These are phyloP conservation scores for Drosophila mettleri DNA, from an alignment of 2,888 invertebrate genomes.

Conservation along the genomic window DNA sequence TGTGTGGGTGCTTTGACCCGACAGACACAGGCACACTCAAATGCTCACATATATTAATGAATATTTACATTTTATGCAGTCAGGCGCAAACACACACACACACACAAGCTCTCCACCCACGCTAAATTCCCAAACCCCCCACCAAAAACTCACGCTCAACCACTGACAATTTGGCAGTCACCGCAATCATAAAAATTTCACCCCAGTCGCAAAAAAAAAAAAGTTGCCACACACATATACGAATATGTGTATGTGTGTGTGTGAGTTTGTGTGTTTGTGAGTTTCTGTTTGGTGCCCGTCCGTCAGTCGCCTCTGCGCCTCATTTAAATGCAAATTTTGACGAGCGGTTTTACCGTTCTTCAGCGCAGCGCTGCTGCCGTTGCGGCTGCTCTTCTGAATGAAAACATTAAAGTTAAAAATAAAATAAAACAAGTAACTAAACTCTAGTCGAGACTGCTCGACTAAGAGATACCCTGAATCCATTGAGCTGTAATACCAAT, in stretches of 20 bases:
- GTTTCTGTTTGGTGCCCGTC: slow-evolving; percentile 51
- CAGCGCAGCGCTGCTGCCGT: slow-evolving; percentile 17
- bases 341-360: slow-evolving; percentile 76
- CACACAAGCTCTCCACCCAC: neutral
- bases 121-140: neutral
- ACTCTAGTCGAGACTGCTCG: too few species aligned
- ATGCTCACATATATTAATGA: slow-evolving; percentile 53
- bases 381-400: slow-evolving; percentile 56
- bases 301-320: slow-evolving; percentile 75
- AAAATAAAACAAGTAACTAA: too few species aligned
- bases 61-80: slow-evolving; percentile 79
- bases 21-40: slow-evolving; percentile 37
- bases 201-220: slow-evolving; percentile 44
- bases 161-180: slow-evolving; percentile 80
- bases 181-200: slow-evolving; percentile 80
- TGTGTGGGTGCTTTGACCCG: slow-evolving; percentile 15
- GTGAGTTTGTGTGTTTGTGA: slow-evolving; percentile 18
- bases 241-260: neutral
- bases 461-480: too few species aligned
- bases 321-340: slow-evolving; percentile 84
- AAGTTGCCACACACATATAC: slow-evolving; percentile 6
- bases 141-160: slow-evolving; percentile 34
- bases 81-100: slow-evolving; percentile 42
- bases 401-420: slow-evolving; percentile 79
- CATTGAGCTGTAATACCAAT: too few species aligned